Conservation (phyloP, 2,797 vertebrate genomes). For the Choloepus didactylus region DNA sequence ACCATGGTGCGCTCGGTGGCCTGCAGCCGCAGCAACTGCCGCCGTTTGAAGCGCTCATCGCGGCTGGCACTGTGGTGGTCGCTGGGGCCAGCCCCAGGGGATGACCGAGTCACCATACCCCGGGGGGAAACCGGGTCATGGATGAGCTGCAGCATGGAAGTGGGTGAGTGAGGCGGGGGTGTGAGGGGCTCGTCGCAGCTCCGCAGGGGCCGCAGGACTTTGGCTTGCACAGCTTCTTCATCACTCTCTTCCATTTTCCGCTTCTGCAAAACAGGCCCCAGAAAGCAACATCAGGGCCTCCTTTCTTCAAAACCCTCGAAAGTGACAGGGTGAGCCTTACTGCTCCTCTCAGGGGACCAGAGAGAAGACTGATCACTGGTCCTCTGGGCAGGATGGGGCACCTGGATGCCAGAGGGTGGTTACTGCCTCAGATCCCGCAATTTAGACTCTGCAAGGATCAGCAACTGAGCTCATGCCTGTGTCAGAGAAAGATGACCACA, state of each 20-base stretch:
- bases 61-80: constrained; percentile 89
- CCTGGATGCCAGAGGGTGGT: not conserved
- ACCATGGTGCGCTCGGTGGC: constrained; percentile 90
- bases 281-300: constrained; percentile 46
- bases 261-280: constrained; percentile 83
- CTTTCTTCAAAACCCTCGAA: constrained; percentile 7
- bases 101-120: constrained; percentile 89
- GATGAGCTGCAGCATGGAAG: constrained; percentile 90
- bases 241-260: constrained; percentile 90
- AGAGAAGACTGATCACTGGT: not conserved
- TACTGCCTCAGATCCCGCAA: not conserved
- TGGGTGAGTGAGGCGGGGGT: constrained; percentile 87
- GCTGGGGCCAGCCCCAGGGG: constrained; percentile 88
- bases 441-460: not conserved
- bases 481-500: not conserved
- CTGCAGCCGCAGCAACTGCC: constrained; percentile 90
- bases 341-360: not conserved
- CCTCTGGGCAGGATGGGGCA: not conserved
- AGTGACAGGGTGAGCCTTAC: not conserved
- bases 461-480: not conserved
- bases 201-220: constrained; percentile 90
- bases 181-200: constrained; percentile 91
- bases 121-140: constrained; percentile 89
- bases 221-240: constrained; percentile 88
- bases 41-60: constrained; percentile 90